Percentiles rank a stretch among this genome's conserved stretches.
phyloP scores from a whole-genome alignment of 2,113 vertebrate species.

The Geothlypis trichas region DNA sequence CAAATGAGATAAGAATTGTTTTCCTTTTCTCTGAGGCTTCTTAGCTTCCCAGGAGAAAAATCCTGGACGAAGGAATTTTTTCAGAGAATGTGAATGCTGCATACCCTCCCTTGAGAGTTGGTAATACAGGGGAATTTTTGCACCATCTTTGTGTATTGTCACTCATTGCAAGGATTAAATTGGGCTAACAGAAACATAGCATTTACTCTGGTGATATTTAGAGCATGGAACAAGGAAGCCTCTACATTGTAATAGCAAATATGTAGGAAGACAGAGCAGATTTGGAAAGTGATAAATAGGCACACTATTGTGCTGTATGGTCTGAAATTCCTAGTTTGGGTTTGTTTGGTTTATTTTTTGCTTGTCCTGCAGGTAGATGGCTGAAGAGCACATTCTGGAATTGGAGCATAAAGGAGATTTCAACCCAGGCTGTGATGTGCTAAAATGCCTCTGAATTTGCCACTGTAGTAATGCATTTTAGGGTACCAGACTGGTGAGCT shows the following conservation, averaged over 20 bases:
- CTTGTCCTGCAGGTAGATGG: neutral
- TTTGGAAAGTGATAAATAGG: neutral
- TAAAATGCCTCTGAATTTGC: neutral
- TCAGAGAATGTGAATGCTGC: no score
- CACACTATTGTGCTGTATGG: neutral
- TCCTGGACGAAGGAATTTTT: no score
- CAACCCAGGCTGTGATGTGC: neutral
- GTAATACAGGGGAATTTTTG: neutral
- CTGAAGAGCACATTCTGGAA: neutral
- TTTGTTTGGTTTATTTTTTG: neutral
- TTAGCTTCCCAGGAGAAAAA: no score
- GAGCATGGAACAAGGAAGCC: neutral
- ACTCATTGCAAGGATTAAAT: neutral
- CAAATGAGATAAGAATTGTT: no score
- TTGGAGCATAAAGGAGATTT: neutral
- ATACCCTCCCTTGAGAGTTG: neutral
- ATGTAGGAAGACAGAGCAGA: neutral
- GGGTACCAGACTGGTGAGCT: neutral
- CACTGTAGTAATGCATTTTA: rapidly evolving
- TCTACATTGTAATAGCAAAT: neutral
- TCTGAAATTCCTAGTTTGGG: neutral
- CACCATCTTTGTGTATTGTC: neutral
- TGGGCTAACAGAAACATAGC: neutral
- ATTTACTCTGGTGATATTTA: neutral
- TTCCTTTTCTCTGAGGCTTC: no score